phyloP scores from a whole-genome alignment of 2,888 invertebrate genomes.

The Anarsia innoxiella region DNA sequence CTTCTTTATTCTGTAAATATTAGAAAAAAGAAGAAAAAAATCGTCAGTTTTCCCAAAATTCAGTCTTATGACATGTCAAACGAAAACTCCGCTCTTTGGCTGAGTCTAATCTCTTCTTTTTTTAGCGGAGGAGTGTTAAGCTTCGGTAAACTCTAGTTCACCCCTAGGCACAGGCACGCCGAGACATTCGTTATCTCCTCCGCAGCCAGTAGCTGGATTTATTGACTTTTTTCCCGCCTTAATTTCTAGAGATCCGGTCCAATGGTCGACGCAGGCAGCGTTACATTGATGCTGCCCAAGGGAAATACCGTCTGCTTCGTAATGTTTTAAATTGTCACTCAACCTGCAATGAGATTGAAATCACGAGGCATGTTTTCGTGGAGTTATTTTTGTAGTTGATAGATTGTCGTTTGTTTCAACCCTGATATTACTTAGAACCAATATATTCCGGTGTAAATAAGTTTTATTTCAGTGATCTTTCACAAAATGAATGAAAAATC shows the following conservation, averaged over 20 bases:
- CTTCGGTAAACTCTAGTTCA: constrained; percentile 66
- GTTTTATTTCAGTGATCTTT: too few species aligned
- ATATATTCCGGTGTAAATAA: too few species aligned
- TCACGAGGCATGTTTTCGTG: not conserved
- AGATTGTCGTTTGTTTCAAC: too few species aligned
- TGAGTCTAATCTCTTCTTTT: too few species aligned
- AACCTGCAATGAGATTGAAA: constrained; percentile 6
- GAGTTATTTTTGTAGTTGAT: not conserved
- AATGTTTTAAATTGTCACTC: constrained; percentile 56
- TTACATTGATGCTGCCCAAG: constrained; percentile 65
- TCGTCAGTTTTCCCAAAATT: too few species aligned
- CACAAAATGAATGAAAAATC: too few species aligned
- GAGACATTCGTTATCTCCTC: constrained; percentile 47
- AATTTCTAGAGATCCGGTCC: constrained; percentile 71
- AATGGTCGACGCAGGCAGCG: constrained; percentile 66
- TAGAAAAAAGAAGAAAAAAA: too few species aligned
- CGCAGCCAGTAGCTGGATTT: constrained; percentile 56
- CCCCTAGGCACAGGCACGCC: constrained; percentile 58
- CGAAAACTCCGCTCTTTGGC: too few species aligned
- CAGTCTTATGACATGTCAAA: too few species aligned
- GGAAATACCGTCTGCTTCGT: constrained; percentile 67
- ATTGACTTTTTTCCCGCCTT: constrained; percentile 69
- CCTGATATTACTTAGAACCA: too few species aligned
- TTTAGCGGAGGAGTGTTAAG: too few species aligned
- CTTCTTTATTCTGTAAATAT: too few species aligned